A percentile compares a stretch with the other conserved stretches of the same genome.
phyloP scores from a whole-genome alignment of 2,113 vertebrate species.

The Corapipo altera region DNA sequence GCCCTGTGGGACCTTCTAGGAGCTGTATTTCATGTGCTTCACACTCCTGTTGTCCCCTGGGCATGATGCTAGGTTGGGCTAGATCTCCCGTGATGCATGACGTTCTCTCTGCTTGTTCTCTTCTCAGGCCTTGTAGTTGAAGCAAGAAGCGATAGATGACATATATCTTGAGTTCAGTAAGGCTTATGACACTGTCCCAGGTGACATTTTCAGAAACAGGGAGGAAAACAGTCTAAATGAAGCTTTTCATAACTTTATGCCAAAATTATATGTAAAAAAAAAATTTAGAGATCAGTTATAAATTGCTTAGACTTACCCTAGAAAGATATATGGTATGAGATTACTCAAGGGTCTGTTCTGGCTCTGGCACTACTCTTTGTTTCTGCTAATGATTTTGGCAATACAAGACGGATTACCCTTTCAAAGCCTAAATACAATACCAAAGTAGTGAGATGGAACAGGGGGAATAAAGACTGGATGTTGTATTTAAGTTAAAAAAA shows the following conservation, averaged over 20 bases:
- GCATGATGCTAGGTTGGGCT: background rate
- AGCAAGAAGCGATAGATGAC: background rate
- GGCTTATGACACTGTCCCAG: background rate
- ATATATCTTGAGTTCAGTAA: background rate
- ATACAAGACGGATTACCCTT: background rate
- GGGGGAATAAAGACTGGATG: background rate
- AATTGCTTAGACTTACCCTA: background rate
- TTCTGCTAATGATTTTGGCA: background rate
- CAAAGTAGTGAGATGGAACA: background rate
- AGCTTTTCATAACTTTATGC: background rate
- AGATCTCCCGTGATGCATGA: background rate
- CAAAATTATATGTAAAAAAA: background rate
- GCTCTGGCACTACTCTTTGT: background rate
- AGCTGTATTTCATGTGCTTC: background rate
- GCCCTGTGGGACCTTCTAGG: background rate
- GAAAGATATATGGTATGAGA: background rate
- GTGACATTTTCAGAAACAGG: background rate
- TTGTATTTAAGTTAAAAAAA: background rate
- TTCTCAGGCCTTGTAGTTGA: background rate
- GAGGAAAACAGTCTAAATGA: background rate
- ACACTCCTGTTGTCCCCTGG: background rate
- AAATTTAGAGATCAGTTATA: background rate
- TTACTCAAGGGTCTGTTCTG: background rate
- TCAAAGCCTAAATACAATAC: background rate
- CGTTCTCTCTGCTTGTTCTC: background rate